Evolutionary conservation across 1,140 invertebrate species (phyloP).

Genomic region (Nephila pilipes): DNA sequence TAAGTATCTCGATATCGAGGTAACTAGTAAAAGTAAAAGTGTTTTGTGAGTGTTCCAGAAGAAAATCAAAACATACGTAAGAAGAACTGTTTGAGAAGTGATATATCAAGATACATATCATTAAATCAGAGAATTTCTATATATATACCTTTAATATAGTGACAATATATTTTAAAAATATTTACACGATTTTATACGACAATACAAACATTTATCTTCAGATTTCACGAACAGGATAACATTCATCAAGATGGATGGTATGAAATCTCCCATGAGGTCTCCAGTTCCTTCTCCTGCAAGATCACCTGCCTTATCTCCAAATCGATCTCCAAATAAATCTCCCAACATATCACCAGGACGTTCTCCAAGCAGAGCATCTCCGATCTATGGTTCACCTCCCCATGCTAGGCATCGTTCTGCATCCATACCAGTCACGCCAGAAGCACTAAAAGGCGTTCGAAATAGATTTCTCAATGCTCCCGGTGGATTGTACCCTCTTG

Average conservation of each 20-base stretch:
- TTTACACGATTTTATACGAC: neutral
- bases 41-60: too few relatives aligned
- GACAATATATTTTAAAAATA: constrained; percentile 20
- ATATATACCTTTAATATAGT: neutral
- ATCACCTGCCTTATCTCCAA: constrained; percentile 64
- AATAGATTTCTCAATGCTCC: constrained; percentile 69
- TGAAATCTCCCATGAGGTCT: constrained; percentile 62
- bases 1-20: too few relatives aligned
- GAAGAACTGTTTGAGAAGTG: neutral
- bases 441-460: constrained; percentile 64
- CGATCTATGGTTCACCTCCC: constrained; percentile 70
- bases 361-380: constrained; percentile 36
- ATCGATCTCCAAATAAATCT: constrained; percentile 63
- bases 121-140: neutral
- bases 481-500: constrained; percentile 47
- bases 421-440: constrained; percentile 70
- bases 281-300: constrained; percentile 62
- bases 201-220: neutral
- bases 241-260: constrained; percentile 37
- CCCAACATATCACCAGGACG: constrained; percentile 70
- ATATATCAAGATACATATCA: constrained; percentile 29
- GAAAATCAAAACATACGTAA: neutral
- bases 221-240: neutral
- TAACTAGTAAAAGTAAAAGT: too few relatives aligned
- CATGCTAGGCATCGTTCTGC: constrained; percentile 63